phyloP scores from a whole-genome alignment of 2,113 vertebrate genomes.

The Dicrurus megarhynchus region DNA sequence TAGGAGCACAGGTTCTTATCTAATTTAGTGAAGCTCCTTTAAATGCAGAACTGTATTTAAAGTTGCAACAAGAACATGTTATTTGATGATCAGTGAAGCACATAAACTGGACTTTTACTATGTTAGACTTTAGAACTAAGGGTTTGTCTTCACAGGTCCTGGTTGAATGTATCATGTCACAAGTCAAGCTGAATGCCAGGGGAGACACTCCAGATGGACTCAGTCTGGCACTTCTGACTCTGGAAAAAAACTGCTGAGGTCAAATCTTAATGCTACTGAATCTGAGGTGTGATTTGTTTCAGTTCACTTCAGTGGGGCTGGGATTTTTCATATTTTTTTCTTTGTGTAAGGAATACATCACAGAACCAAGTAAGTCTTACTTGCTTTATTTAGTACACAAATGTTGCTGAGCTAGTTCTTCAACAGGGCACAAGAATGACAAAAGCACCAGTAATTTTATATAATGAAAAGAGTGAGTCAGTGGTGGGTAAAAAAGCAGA shows the following conservation, averaged over 20 bases:
- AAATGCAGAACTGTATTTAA: neutral
- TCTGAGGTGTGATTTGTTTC: neutral
- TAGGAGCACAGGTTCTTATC: neutral
- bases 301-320: neutral
- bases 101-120: neutral
- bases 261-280: neutral
- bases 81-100: neutral
- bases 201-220: conserved; percentile 41
- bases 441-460: conserved; percentile 37
- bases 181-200: conserved; percentile 23
- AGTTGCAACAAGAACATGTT: neutral
- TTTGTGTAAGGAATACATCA: neutral
- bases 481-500: neutral
- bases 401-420: conserved; percentile 27
- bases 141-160: neutral
- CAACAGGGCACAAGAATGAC: neutral
- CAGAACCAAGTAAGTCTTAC: neutral
- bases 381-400: neutral
- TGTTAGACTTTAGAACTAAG: neutral
- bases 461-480: conserved; percentile 19
- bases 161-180: neutral
- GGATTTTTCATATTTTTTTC: neutral
- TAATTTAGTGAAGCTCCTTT: neutral
- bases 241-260: neutral
- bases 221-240: conserved; percentile 1